Conservation (phyloP, 1,140 invertebrate genomes). For the Calycopis cecrops region DNA sequence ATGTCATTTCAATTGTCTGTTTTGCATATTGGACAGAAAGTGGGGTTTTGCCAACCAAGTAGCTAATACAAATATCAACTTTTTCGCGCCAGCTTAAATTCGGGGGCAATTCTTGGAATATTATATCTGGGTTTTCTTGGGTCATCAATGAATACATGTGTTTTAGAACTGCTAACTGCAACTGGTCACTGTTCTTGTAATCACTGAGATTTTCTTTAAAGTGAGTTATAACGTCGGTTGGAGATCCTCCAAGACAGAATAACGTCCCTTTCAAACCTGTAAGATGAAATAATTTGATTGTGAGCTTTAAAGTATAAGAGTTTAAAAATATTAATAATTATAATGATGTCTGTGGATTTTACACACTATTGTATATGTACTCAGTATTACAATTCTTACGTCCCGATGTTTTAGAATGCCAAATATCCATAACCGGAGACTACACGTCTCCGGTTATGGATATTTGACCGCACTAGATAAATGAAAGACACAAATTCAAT, state of each 20-base stretch:
- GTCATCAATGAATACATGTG: conserved; percentile 40
- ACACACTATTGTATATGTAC: too few relatives aligned
- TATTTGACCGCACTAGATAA: too few relatives aligned
- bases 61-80: conserved; percentile 30
- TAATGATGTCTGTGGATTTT: too few relatives aligned
- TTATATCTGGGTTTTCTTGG: conserved; percentile 11
- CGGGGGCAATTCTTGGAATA: conserved; percentile 20
- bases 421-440: too few relatives aligned
- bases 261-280: conserved; percentile 46
- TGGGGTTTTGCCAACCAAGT: conserved; percentile 33
- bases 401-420: too few relatives aligned
- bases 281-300: conserved; percentile 14
- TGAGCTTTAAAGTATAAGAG: too few relatives aligned
- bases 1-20: conserved; percentile 33
- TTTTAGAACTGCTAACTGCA: conserved; percentile 34
- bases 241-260: conserved; percentile 42
- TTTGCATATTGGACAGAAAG: conserved; percentile 46
- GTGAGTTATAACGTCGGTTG: conserved; percentile 30
- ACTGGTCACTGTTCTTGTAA: conserved; percentile 29
- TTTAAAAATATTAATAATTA: too few relatives aligned
- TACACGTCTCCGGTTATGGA: too few relatives aligned
- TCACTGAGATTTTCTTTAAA: conserved; percentile 32
- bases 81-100: conserved; percentile 37
- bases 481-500: too few relatives aligned
- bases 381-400: too few relatives aligned